phyloP scores from a whole-genome alignment of 2,797 vertebrate genomes.

The Takifugu ocellatus region DNA sequence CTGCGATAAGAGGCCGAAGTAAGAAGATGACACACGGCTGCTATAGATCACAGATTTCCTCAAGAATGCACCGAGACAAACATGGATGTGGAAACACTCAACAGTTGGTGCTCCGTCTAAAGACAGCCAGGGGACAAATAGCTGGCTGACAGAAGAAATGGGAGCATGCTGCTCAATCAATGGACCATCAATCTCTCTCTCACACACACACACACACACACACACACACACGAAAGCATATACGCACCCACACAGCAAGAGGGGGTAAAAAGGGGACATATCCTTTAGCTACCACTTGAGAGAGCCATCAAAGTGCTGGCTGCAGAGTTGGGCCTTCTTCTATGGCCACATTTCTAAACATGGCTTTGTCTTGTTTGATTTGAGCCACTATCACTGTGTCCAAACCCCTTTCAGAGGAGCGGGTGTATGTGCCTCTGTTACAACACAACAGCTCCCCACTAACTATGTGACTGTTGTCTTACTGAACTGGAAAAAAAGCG shows the following conservation, averaged over 20 bases:
- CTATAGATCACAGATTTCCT: conserved; percentile 46
- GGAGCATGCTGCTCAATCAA: conserved; percentile 63
- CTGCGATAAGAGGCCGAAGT: conserved; percentile 11
- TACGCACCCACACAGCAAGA: conserved; percentile 36
- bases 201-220: conserved; percentile 7
- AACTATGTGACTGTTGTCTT: conserved; percentile 35
- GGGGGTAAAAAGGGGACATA: conserved; percentile 56
- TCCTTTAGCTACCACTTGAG: conserved; percentile 68
- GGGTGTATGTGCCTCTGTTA: conserved; percentile 14
- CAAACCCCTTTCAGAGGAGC: conserved; percentile 40
- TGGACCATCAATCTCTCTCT: conserved; percentile 57
- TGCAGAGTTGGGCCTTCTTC: conserved; percentile 57
- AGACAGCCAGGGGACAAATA: conserved; percentile 52
- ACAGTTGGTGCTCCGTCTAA: conserved; percentile 25
- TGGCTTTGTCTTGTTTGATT: conserved; percentile 56
- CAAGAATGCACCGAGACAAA: conserved; percentile 45
- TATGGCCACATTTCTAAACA: conserved; percentile 50
- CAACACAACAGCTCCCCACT: conserved; percentile 28
- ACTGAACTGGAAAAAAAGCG: conserved; percentile 18
- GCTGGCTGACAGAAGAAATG: conserved; percentile 50
- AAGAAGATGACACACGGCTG: conserved; percentile 46
- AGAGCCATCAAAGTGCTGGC: conserved; percentile 67
- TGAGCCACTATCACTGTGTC: conserved; percentile 45
- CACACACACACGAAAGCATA: conserved; percentile 22
- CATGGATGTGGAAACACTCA: conserved; percentile 27